Conservation (phyloP, 2,113 vertebrate genomes). For the Martes martes region DNA sequence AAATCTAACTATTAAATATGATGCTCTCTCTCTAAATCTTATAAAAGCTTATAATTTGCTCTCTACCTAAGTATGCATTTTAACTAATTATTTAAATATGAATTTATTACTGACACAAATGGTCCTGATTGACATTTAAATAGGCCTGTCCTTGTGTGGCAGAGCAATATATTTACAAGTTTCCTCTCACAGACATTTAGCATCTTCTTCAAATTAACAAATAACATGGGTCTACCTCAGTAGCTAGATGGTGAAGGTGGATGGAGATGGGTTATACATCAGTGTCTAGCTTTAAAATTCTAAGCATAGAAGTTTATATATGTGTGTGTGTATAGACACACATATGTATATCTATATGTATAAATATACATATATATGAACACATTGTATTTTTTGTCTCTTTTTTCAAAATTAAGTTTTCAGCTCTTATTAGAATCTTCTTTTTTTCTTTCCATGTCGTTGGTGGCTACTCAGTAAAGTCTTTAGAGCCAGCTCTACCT, state of each 20-base stretch:
- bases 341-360: neutral
- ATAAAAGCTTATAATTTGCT: constrained; percentile 30
- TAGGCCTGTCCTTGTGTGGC: neutral
- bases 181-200: neutral
- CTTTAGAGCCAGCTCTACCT: neutral
- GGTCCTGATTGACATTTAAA: neutral
- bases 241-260: neutral
- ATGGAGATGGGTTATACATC: neutral
- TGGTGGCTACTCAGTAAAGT: neutral
- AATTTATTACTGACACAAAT: constrained; percentile 22
- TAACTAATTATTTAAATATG: constrained; percentile 44
- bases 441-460: neutral
- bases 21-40: neutral
- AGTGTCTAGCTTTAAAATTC: neutral
- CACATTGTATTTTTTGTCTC: neutral
- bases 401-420: neutral
- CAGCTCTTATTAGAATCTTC: neutral
- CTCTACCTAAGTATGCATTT: neutral
- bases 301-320: neutral
- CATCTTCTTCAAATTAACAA: neutral
- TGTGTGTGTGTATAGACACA: neutral
- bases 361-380: neutral
- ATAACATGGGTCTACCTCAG: neutral
- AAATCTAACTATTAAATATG: neutral
- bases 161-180: neutral